Evolutionary conservation across 1,140 invertebrate species (phyloP), one percentile per base, ranked within the genome.

Genomic region (Yoshiicerus persimilis): DNA sequence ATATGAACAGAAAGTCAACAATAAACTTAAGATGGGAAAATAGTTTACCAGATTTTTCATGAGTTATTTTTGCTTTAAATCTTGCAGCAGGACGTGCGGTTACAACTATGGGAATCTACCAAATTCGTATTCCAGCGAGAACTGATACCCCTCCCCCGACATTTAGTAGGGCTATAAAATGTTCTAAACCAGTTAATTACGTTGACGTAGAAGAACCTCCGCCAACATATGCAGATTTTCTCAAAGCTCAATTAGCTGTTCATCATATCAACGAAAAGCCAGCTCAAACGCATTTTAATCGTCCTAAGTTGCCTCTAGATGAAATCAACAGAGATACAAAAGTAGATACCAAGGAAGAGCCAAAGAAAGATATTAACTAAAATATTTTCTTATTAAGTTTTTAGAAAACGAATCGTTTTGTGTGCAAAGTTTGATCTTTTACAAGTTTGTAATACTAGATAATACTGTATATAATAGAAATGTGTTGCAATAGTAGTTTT

Each of bases 201-300:
- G 62, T 85, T 41, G 87, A 88, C 13, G 27, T 36, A 16, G 87
- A 88, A 27, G 87, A 88, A 56, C 80, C 77, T 10, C 87, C 87
- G 4, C 87, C 87, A 34, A 83, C 41, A 1, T 88, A 88, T 23
- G n/a, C 41, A 23, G 87, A 88, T 8, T 87, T 25, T 87, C 25
- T 87, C 16, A 70, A 87, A 84, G 20, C 83, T 62, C 38, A 84
- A 56, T 84, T 84, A 34, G 83, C 38, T 27, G 83, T 62, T 10
- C 83, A 84, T 36, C 8, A 16, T 23, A 34, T 80, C 10, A 80
- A 80, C 9, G 75, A 80, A 80, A 80, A 80, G 23, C 75, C 75
- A 23, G 32, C 23, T 23, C 20, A 36, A 11, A 80, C 16, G 2
- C 4, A 16, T 13, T 13, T 13, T 11, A 11, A 36, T 8, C 16